These are phyloP conservation scores for Lampris incognitus DNA, from an alignment of 2,113 vertebrate genomes.

Conservation along the genomic window DNA sequence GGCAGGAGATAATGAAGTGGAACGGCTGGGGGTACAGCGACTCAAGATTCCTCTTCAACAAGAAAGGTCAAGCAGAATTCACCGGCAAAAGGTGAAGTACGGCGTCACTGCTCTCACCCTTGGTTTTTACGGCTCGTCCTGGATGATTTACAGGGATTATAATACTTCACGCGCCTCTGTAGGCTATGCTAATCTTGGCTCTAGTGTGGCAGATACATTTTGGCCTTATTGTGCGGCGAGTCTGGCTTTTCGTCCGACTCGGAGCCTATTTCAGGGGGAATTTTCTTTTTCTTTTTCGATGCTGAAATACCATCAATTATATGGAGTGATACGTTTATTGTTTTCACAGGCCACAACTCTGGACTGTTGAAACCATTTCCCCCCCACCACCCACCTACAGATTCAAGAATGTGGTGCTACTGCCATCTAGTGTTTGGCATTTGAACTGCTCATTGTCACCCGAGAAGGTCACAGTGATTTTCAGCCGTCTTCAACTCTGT, in stretches of 20 bases:
- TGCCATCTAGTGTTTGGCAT: slow-evolving; percentile 80
- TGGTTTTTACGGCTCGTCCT: background rate
- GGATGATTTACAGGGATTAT: background rate
- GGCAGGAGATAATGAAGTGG: slow-evolving; percentile 98
- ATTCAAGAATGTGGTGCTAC: slow-evolving; percentile 69
- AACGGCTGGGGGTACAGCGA: slow-evolving; percentile 99
- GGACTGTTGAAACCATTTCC: slow-evolving; percentile 25
- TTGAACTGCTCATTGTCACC: slow-evolving; percentile 50
- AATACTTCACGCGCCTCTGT: background rate
- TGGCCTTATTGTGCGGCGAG: slow-evolving; percentile 3
- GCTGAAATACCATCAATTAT: background rate
- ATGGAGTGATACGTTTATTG: slow-evolving; percentile 34
- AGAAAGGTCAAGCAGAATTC: slow-evolving; percentile 96
- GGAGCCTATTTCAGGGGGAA: background rate
- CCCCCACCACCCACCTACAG: slow-evolving; percentile 6
- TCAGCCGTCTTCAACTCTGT: slow-evolving; percentile 30
- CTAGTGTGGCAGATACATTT: background rate
- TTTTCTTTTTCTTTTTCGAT: background rate
- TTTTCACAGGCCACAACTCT: slow-evolving; percentile 35
- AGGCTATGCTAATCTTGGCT: slow-evolving; percentile 9
- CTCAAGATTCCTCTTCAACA: slow-evolving; percentile 94
- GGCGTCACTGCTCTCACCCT: background rate
- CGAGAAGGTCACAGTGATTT: slow-evolving; percentile 67
- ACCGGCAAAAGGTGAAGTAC: slow-evolving; percentile 91
- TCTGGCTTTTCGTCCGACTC: background rate